Evolutionary conservation across 2,113 vertebrate genomes (phyloP).

Genomic region (Thomomys bottae): DNA sequence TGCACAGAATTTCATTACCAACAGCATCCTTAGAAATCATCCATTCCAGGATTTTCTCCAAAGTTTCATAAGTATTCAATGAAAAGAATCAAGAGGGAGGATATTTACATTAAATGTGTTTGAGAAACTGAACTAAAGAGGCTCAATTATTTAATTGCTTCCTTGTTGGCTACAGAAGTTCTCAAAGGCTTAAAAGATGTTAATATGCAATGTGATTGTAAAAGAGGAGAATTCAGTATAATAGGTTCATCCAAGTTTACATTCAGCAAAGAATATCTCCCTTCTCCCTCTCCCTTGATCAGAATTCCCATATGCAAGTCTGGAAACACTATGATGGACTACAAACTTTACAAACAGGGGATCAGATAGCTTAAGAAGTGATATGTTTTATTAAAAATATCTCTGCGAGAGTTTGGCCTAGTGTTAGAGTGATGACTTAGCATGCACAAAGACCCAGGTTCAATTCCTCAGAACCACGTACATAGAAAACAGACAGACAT

Average conservation of each 20-base stretch:
- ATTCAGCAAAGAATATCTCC: neutral
- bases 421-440: too few species aligned
- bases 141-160: neutral
- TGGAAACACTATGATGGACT: constrained; percentile 3
- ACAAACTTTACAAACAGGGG: neutral
- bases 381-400: constrained; percentile 28
- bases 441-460: too few species aligned
- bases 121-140: constrained; percentile 26
- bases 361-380: neutral
- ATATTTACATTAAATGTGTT: constrained; percentile 33
- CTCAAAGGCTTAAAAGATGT: neutral
- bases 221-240: neutral
- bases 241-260: neutral
- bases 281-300: neutral
- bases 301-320: constrained; percentile 16
- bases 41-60: neutral
- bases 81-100: constrained; percentile 20
- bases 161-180: neutral
- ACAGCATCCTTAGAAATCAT: constrained; percentile 17
- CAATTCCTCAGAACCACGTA: too few species aligned
- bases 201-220: neutral
- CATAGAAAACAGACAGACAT: too few species aligned
- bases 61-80: constrained; percentile 31
- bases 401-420: too few species aligned
- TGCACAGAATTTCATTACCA: neutral